phyloP scores from a whole-genome alignment of 2,113 vertebrate species.

The Cinclus mexicanus region DNA sequence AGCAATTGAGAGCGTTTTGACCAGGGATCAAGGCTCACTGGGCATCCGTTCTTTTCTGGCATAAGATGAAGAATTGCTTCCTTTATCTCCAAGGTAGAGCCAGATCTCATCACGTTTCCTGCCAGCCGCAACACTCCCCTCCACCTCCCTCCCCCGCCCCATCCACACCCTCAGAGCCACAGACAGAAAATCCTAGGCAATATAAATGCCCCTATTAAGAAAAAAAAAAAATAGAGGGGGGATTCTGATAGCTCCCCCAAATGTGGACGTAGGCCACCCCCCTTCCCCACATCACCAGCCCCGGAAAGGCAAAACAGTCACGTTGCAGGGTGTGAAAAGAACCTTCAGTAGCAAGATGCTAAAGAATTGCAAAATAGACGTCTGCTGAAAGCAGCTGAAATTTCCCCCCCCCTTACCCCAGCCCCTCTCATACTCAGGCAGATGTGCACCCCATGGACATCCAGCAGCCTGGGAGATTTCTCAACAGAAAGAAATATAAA shows the following conservation, averaged over 20 bases:
- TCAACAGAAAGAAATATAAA: neutral
- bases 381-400: slow-evolving; percentile 62
- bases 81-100: slow-evolving; percentile 68
- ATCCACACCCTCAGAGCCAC: slow-evolving; percentile 65
- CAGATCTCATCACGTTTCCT: slow-evolving; percentile 49
- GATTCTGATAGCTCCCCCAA: slow-evolving; percentile 52
- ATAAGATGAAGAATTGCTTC: slow-evolving; percentile 58
- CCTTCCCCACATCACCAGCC: slow-evolving; percentile 56
- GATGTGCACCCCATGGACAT: neutral
- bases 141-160: neutral
- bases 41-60: slow-evolving; percentile 45
- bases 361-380: slow-evolving; percentile 55
- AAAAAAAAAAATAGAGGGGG: slow-evolving; percentile 14
- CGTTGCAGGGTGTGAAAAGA: slow-evolving; percentile 63
- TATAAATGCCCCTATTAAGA: slow-evolving; percentile 15
- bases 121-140: slow-evolving; percentile 36
- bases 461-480: neutral
- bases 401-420: neutral
- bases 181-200: slow-evolving; percentile 29
- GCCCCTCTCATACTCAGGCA: neutral
- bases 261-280: slow-evolving; percentile 46
- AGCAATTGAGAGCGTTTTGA: slow-evolving; percentile 2
- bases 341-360: slow-evolving; percentile 68
- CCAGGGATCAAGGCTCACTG: slow-evolving; percentile 30
- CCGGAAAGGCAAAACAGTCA: slow-evolving; percentile 61